Evolutionary conservation across 2,797 vertebrate genomes (phyloP).

Genomic region (Cygnus olor): DNA sequence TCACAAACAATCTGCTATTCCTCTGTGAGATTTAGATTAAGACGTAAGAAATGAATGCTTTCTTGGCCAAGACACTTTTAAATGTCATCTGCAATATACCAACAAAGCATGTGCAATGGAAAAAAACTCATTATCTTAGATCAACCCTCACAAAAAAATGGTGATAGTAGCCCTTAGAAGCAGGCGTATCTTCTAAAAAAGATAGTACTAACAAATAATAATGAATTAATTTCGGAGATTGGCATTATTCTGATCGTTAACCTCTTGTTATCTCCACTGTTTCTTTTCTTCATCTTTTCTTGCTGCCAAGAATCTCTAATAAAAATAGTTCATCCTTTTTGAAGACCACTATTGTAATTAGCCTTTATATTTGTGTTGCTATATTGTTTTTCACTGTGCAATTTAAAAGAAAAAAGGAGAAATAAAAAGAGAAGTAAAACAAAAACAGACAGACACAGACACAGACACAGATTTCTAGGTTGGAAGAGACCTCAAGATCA

Average conservation of each 20-base stretch:
- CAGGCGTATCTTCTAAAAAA: not conserved
- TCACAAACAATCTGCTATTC: not conserved
- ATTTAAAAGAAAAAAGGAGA: not conserved
- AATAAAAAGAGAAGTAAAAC: rapidly evolving
- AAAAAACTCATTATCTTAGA: not conserved
- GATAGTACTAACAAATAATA: rapidly evolving
- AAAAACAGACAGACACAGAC: too few species aligned
- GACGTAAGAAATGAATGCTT: not conserved
- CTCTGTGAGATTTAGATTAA: not conserved
- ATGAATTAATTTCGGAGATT: not conserved
- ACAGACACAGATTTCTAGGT: too few species aligned
- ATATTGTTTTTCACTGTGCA: not conserved
- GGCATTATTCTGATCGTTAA: not conserved
- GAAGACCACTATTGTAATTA: not conserved
- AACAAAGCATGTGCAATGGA: not conserved
- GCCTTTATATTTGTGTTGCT: not conserved
- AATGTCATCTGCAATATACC: not conserved
- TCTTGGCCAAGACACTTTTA: not conserved
- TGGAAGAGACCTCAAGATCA: too few species aligned
- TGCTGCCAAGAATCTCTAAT: not conserved
- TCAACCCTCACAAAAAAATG: not conserved
- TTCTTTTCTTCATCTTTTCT: not conserved
- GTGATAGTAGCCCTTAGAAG: not conserved
- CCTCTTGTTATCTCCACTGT: not conserved
- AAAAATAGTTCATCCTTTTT: not conserved